Base-by-base conservation (phyloP, 64 coral and sea anemone species). In the Acropora yongei region DNA sequence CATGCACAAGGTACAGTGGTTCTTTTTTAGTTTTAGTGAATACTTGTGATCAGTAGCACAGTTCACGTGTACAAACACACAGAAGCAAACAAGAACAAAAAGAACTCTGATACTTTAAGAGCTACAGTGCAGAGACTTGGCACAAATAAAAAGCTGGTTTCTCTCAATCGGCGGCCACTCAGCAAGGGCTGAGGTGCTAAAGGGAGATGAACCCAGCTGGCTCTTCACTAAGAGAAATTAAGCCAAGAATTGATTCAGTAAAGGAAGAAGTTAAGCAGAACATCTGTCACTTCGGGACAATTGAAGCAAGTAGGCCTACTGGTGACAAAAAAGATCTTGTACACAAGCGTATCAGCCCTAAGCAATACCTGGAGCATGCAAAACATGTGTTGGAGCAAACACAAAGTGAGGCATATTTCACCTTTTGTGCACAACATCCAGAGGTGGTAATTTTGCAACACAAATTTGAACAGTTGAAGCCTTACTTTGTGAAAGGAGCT, bases 381-480 rank as follows among this genome's bases (percentile, higher is more conserved):
- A 78, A 92, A 43, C 74, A 92, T 4, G 82, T 78, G 41, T 1
- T 92, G 49, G 57, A 92, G 50, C 50, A 53, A 53, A 53, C 50
- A 53, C 50, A 53, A 53, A 53, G 50, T 53, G 50, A 53, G 50
- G 40, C 44, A 47, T 92, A 68, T 13, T 86, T 92, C n/a, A 78
- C 41, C 10, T 92, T 86, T 68, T 2, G n/a, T 41, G 72, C 80
- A 67, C 78, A 79, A 50, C 77, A 79, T n/a, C 77, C 77, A 51
- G 77, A 79, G 48, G 45, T 79, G 45, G 57, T 57, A 51, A 8
- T 80, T 39, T 51, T 14, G 5, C 49, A 80, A 51, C 45, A 50
- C n/a, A 91, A 75, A 57, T 91, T 91, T 91, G 79, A 91, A 91
- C 73, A 74, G 12, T 40, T 91, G 6, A 91, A 91, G 49, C 89